These are phyloP conservation scores for Petrolisthes manimaculis DNA, from an alignment of 2,888 invertebrate species.

Conservation along the genomic window DNA sequence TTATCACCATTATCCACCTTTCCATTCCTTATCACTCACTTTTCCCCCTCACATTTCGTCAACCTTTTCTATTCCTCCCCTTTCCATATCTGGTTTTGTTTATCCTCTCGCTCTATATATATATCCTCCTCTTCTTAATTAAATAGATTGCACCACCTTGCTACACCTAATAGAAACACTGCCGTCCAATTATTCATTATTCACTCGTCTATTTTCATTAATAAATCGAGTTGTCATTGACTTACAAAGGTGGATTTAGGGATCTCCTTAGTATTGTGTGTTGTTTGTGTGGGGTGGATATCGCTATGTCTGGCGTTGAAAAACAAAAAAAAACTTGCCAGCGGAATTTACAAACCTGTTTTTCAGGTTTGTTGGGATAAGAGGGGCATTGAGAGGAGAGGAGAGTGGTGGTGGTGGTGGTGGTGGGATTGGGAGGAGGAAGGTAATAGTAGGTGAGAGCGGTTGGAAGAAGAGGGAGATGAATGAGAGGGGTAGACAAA, in stretches of 20 bases:
- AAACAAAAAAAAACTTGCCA: too few species aligned
- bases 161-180: too few species aligned
- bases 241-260: too few species aligned
- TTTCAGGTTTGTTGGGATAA: background rate
- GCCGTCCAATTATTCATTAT: background rate
- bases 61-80: background rate
- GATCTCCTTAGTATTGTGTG: too few species aligned
- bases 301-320: too few species aligned
- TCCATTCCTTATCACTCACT: background rate
- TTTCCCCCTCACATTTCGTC: background rate
- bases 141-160: too few species aligned
- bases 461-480: background rate
- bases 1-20: background rate
- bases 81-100: background rate
- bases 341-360: background rate
- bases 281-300: too few species aligned
- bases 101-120: too few species aligned
- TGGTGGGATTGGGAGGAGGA: background rate
- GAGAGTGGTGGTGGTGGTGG: background rate
- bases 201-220: background rate
- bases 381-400: background rate
- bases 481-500: background rate
- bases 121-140: too few species aligned
- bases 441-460: background rate
- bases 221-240: background rate